These are phyloP conservation scores for Thymallus thymallus DNA, from an alignment of 2,113 vertebrate species.

Conservation along the genomic window DNA sequence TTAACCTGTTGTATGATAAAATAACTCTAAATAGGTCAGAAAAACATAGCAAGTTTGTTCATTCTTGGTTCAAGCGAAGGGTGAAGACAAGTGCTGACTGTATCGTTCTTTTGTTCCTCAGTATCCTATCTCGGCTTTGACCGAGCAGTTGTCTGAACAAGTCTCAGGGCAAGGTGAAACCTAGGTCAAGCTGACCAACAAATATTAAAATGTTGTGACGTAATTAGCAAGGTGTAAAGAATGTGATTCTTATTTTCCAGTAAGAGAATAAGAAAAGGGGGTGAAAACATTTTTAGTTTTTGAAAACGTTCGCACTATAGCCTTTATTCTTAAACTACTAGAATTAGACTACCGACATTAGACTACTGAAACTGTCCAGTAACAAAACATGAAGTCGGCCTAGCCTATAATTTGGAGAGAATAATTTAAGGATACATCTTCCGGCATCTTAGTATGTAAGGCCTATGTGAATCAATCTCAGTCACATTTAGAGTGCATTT, in stretches of 20 bases:
- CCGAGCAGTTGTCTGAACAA: conserved; percentile 84
- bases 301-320: no score
- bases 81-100: conserved; percentile 84
- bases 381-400: not conserved
- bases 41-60: conserved; percentile 12
- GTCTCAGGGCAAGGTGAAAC: conserved; percentile 91
- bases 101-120: conserved; percentile 93
- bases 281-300: no score
- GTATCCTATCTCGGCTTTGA: conserved; percentile 93
- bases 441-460: not conserved
- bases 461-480: not conserved
- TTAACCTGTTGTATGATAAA: not conserved
- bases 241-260: not conserved
- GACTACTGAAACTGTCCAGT: not conserved
- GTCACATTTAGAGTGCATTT: not conserved
- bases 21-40: not conserved
- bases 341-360: not conserved
- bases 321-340: not conserved
- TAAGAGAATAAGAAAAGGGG: not conserved
- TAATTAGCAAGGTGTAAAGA: not conserved
- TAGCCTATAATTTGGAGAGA: not conserved
- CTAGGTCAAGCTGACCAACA: conserved; percentile 95
- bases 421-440: not conserved
- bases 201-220: conserved; percentile 79
- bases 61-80: conserved; percentile 30